Percentiles rank a stretch among this genome's conserved stretches.
These are phyloP conservation scores for Calosoma granatense DNA, from an alignment of 1,140 invertebrate genomes.

Conservation along the genomic window DNA sequence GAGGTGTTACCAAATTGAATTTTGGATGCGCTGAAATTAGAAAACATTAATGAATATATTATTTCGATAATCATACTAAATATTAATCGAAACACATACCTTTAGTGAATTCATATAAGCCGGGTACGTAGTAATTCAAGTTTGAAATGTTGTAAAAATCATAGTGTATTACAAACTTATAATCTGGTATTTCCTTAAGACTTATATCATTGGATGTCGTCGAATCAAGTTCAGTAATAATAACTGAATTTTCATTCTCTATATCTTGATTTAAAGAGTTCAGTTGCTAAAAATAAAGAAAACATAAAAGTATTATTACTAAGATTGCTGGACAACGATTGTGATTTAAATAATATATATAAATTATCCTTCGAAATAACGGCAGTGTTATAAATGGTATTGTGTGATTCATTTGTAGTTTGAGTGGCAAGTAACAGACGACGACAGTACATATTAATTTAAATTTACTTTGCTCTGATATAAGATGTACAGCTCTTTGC, in stretches of 20 bases:
- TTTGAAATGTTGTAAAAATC: slow-evolving; percentile 80
- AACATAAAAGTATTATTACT: not conserved
- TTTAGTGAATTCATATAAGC: slow-evolving; percentile 61
- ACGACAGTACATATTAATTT: slow-evolving; percentile 11
- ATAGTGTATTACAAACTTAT: slow-evolving; percentile 71
- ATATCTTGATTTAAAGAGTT: slow-evolving; percentile 69
- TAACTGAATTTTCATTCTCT: slow-evolving; percentile 52
- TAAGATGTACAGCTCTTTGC: not conserved
- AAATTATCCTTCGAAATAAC: too few relatives aligned
- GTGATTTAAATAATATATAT: too few relatives aligned
- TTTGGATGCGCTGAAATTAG: slow-evolving; percentile 28
- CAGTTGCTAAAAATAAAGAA: slow-evolving; percentile 52
- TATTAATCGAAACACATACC: slow-evolving; percentile 37
- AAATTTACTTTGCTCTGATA: not conserved
- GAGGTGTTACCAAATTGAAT: slow-evolving; percentile 56
- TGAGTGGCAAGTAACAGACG: too few relatives aligned
- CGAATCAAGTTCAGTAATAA: slow-evolving; percentile 53
- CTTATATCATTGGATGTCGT: slow-evolving; percentile 45
- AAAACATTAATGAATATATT: not conserved
- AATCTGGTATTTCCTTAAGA: slow-evolving; percentile 53
- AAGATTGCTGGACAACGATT: too few relatives aligned
- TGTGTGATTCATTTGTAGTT: not conserved
- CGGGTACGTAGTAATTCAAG: slow-evolving; percentile 59
- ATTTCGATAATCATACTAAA: slow-evolving; percentile 5
- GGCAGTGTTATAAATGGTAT: not conserved